Conservation (phyloP, 2,797 vertebrate genomes). For the Spea hammondii region DNA sequence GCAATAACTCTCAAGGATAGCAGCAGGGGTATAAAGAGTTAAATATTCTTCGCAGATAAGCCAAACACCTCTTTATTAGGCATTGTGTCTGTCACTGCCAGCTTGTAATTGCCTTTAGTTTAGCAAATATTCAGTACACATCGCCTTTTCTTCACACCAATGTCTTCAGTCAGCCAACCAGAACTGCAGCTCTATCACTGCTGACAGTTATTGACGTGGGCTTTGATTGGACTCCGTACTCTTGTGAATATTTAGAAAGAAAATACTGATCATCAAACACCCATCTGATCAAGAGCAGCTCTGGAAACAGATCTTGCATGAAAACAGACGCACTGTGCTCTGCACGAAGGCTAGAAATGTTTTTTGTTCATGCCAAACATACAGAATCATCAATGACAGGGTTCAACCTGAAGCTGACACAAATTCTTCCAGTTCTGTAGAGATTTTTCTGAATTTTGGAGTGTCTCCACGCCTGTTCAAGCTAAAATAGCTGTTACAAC, state of each 20-base stretch:
- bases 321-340: background rate
- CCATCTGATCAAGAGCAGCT: slow-evolving; percentile 22
- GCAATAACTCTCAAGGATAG: too few species aligned
- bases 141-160: slow-evolving; percentile 33
- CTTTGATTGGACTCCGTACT: slow-evolving; percentile 43
- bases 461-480: background rate
- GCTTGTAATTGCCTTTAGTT: slow-evolving; percentile 49
- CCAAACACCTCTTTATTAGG: slow-evolving; percentile 41
- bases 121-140: slow-evolving; percentile 47
- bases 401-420: background rate
- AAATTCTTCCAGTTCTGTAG: background rate
- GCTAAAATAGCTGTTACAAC: background rate
- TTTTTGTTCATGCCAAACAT: background rate
- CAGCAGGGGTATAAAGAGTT: background rate
- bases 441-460: background rate
- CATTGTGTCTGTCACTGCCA: slow-evolving; percentile 45
- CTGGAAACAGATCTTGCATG: background rate
- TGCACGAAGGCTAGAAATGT: background rate
- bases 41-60: slow-evolving; percentile 17
- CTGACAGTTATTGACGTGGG: slow-evolving; percentile 50
- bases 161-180: slow-evolving; percentile 48
- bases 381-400: background rate
- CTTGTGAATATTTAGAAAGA: slow-evolving; percentile 40
- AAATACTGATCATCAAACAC: slow-evolving; percentile 35
- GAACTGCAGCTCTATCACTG: slow-evolving; percentile 51